Evolutionary conservation across 92 coral and sea anemone species (phyloP), one percentile per base, ranked within the genome.

Genomic region (Galaxea fascicularis): DNA sequence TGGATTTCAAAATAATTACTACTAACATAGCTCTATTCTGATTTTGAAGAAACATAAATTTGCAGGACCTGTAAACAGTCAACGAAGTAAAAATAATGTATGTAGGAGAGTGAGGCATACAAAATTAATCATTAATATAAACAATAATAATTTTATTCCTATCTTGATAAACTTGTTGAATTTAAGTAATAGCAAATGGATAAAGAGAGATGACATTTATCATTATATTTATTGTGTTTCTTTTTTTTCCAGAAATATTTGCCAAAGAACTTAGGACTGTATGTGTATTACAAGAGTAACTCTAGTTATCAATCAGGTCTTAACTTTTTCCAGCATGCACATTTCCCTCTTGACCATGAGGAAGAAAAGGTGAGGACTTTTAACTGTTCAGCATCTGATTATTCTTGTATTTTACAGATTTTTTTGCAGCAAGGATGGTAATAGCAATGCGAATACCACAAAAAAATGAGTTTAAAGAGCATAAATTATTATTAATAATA

Each of bases 221-320:
- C 51, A 46, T 46, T 46, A 13, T 46, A 8, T 5, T 45, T 45
- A 45, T 45, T 11, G 51, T 45, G 51, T 7, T 46, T 13, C 8
- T 46, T 46, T 7, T 59, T 4, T 64, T 20, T 73, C 24, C 79
- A 88, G 92, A 91, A 88, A 88, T 35, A 71, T 27, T 66, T 29
- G 51, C 62, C 87, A 35, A 15, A 28, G 29, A 67, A 58, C n/a
- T n/a, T n/a, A 49, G 75, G 58, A 14, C 54, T 91, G 56, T 76
- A 71, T 79, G 95, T 91, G n/a, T 91, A 76, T 27, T 91, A 84
- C 76, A 85, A 84, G 69, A 30, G 49, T 10, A 25, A 54, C 51
- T 59, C 80, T 10, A 18, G 20, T n/a, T 65, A 15, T 16, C 44
- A 15, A 20, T 8, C 70, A 16, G n/a, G 5, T 54, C 27, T n/a